Percentiles rank a stretch among this genome's conserved stretches.
phyloP scores from a whole-genome alignment of 2,113 vertebrate species.

The Danionella cerebrum region DNA sequence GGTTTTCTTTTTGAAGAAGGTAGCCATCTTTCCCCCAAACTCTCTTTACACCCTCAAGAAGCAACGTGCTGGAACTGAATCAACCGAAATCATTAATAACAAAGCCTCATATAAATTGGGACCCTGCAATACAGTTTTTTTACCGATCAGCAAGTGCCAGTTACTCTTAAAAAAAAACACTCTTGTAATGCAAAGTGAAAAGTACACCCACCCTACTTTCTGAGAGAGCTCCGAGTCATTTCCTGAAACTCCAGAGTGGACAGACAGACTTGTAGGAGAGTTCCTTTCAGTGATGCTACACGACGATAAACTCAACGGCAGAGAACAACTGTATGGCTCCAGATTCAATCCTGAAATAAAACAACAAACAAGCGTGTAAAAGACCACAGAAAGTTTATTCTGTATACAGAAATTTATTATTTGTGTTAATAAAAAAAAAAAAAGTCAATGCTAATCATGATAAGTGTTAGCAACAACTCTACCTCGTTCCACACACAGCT shows the following conservation, averaged over 20 bases:
- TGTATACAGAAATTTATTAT: too few species aligned
- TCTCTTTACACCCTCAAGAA: conserved; percentile 81
- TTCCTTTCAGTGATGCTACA: conserved; percentile 76
- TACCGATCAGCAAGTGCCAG: too few species aligned
- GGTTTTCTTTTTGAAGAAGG: conserved; percentile 71
- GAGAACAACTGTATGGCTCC: conserved; percentile 83
- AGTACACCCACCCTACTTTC: conserved; percentile 76
- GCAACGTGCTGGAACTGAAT: conserved; percentile 68
- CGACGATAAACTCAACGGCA: conserved; percentile 73
- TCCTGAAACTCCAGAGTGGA: conserved; percentile 80
- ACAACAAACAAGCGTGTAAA: conserved; percentile 18
- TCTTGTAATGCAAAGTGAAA: too few species aligned
- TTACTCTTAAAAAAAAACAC: too few species aligned
- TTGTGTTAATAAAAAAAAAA: too few species aligned
- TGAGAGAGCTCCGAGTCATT: conserved; percentile 74
- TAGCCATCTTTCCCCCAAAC: conserved; percentile 94
- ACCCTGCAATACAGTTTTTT: too few species aligned
- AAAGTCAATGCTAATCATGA: background rate
- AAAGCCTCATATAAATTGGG: too few species aligned
- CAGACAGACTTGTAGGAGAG: conserved; percentile 82
- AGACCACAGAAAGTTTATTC: background rate
- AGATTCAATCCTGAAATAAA: conserved; percentile 78
- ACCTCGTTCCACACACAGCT: conserved; percentile 86
- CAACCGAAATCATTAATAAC: background rate
- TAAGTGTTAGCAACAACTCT: background rate